A percentile compares a stretch with the other conserved stretches of the same genome.
Conservation (phyloP, 2,888 invertebrate species). For the Omphaloscelis lunosa region DNA sequence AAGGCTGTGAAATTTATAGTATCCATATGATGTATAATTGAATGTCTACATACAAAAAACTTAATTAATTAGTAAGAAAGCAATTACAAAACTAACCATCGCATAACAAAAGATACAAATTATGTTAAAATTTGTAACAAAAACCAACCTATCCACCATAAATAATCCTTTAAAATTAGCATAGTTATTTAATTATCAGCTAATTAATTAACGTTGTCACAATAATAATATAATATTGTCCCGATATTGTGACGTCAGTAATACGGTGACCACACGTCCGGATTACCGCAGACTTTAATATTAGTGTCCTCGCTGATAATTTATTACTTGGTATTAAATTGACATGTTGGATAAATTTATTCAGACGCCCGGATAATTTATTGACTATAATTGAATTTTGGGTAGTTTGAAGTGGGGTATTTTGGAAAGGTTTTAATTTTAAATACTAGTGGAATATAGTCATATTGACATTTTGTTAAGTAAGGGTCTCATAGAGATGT, state of each 20-base stretch:
- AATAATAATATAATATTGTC: conserved; percentile 26
- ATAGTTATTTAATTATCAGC: conserved; percentile 6
- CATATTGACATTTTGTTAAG: conserved; percentile 21
- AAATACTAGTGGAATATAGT: not conserved
- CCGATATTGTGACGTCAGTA: conserved; percentile 41
- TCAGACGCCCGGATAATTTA: conserved; percentile 45
- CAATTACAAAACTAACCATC: not conserved
- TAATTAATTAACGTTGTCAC: conserved; percentile 33
- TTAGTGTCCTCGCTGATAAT: conserved; percentile 50
- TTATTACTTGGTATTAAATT: conserved; percentile 58
- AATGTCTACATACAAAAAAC: not conserved
- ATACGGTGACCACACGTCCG: conserved; percentile 45
- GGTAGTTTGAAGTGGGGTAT: conserved; percentile 11
- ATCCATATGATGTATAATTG: not conserved
- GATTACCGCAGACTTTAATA: conserved; percentile 57
- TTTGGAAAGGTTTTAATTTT: conserved; percentile 31
- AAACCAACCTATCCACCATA: not conserved
- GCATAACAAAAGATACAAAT: not conserved
- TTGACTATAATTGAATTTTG: conserved; percentile 47
- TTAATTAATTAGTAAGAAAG: not conserved
- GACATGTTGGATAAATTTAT: conserved; percentile 60
- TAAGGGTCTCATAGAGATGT: not conserved
- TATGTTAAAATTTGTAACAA: not conserved
- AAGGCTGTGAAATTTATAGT: not conserved
- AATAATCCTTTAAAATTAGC: conserved; percentile 5